Evolutionary conservation across 2,888 invertebrate species (phyloP), one percentile per base, ranked within the genome.

Genomic region (Callyntrura sp.): DNA sequence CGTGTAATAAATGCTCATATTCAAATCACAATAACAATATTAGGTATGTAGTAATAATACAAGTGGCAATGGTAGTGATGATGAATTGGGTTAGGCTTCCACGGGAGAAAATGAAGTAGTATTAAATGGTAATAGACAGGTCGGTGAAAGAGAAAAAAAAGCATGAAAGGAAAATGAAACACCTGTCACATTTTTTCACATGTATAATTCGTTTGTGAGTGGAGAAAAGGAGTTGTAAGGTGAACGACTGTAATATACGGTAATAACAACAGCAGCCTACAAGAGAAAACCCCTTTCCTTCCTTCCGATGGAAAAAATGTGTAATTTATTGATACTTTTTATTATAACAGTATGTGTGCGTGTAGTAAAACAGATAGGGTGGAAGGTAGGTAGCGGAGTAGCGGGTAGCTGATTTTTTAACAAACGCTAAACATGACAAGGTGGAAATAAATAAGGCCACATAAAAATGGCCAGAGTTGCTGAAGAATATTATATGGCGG

Each of bases 81-180:
- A 62, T 62, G 70, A 43, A 70, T 43, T 62, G 60, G 23, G 9
- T 70, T 70, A 43, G 20, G 20, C 25, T 65, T 23, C 62, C 25
- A 62, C 76, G 11, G 73, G 73, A 73, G 45, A 73, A 73, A 48
- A 68, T 68, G 28, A 62, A 43, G 43, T n/a, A 65, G 65, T 5
- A 65, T 65, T 65, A n/a, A 51, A 12, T 51, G 12, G 51, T 12
- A n/a, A 51, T 14, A 51, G 51, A 51, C 51, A 51, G 51, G n/a
- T 11, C 51, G 51, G n/a, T n/a, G 14, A 51, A 2, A 51, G 11
- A 62, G 62, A n/a, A 62, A 62, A 23, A 14, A 62, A 55, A 28
- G n/a, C n/a, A 57, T 62, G 82, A 57, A 90, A 90, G 85, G 90
- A 89, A 91, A 91, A 91, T 91, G 90, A 90, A 91, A 90, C 91